Base-by-base conservation (phyloP, 2,888 invertebrate species). In the Palloptera scutellata region DNA sequence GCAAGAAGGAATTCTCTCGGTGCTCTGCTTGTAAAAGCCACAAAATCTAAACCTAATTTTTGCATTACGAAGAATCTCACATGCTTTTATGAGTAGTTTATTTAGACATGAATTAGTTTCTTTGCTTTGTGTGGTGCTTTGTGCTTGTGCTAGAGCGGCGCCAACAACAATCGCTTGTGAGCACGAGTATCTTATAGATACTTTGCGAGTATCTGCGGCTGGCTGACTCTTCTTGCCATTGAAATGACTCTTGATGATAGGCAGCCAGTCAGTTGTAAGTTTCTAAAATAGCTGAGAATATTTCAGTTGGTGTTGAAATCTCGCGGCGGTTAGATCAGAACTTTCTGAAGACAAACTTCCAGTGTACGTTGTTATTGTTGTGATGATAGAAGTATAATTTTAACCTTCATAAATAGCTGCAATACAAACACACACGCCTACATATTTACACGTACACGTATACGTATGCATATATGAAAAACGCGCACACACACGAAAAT, bases 221-320 rank as follows among this genome's bases (percentile, higher is more conserved):
- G 43, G 5, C 3, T 54, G 54, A 15, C 5, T 54, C 19, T 12
- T 42, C n/a, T 43, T 54, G 15, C 62, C 53, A 45, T 51, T 6
- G 55, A 57, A 48, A 45, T 10, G 48, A 13, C 64, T 45, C 30
- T 30, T 30, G 30, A 30, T 30, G 30, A 30, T 48, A 13, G 30
- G 17, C 57, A 48, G 61, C 61, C 13, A 15, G 17, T 30, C 58
- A 58, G 52, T 59, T 71, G 48, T 61, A 72, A 70, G 57, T 64
- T 73, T 73, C 65, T 72, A 61, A 70, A 68, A 70, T 67, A 69
- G 61, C 62, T 69, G 59, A 61, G 70, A 63, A 69, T 69, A 66
- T 68, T 74, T 78, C 73, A 78, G 78, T 78, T 75, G 76, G 75
- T 76, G 76, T 75, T 76, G 76, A 76, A 75, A 75, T 72, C 75